Evolutionary conservation across 2,888 invertebrate species (phyloP), one percentile per base, ranked within the genome.

Genomic region (Pristionchus fissidentatus): DNA sequence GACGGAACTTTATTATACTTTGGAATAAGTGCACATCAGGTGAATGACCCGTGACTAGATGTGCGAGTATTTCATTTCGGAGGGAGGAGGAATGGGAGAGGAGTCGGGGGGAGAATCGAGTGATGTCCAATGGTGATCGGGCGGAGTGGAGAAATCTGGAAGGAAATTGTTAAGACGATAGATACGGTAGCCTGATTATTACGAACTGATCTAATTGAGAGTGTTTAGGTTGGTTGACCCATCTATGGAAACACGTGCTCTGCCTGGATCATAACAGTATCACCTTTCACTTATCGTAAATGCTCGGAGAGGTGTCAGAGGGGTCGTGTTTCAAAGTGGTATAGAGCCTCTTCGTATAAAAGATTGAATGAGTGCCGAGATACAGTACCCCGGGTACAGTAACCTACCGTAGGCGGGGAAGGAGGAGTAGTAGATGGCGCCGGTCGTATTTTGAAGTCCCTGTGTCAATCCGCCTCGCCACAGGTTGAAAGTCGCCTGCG

Each of bases 401-500:
- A 32, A n/a, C 75, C 49, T 49, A 75, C 75, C 75, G 75, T 75
- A 75, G 7, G 49, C 38, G 4, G 75, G 75, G 75, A 49, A 75
- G 29, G 75, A 22, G 0, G 55, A 43, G 46, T 35, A 57, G 49
- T 26, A 29, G 3, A 46, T 22, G 3, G 52, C 38, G 5, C 8
- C 32, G 46, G 46, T 4, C 8, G n/a, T 22, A 5, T 55, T 29
- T 32, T n/a, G 38, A 32, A 83, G 15, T 13, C 52, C 49, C 3
- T 83, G 83, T 1, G 41, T n/a, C 35, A 83, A 84, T 35, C 85
- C 84, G 3, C 88, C 85, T 62, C 89, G 57, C 89, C 89, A 89
- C 35, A 89, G 73, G 77, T 88, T 89, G 86, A 89, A 89, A 26
- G 87, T 83, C 19, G 83, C 83, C 83, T 83, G 38, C 7, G 22